Conservation (phyloP, 2,113 vertebrate genomes). For the Nicator chloris region DNA sequence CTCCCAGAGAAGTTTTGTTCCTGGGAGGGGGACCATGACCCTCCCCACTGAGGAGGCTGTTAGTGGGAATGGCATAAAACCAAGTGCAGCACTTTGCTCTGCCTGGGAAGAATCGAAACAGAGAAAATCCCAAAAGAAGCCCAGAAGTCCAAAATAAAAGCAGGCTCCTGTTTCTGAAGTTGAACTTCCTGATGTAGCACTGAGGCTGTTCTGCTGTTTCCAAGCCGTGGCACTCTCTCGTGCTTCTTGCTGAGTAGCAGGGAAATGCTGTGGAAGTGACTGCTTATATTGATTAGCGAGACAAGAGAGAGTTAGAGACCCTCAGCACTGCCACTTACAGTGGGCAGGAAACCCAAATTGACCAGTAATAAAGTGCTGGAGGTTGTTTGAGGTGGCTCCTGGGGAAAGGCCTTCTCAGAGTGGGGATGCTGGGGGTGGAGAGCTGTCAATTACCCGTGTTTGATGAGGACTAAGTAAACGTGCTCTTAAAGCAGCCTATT, state of each 20-base stretch:
- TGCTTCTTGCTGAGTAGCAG: slow-evolving; percentile 75
- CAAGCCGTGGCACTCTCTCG: slow-evolving; percentile 27
- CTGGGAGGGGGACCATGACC: rapidly evolving
- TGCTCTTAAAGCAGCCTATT: not conserved
- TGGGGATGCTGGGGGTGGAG: slow-evolving; percentile 67
- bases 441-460: slow-evolving; percentile 73
- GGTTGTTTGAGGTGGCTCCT: slow-evolving; percentile 72
- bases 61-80: not conserved
- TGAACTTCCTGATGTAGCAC: not conserved
- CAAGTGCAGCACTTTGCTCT: not conserved
- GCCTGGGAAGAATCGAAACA: not conserved
- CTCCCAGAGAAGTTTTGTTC: not conserved
- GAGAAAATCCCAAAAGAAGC: not conserved
- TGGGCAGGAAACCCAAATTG: slow-evolving; percentile 80
- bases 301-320: slow-evolving; percentile 73
- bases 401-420: slow-evolving; percentile 61
- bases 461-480: slow-evolving; percentile 59
- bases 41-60: rapidly evolving
- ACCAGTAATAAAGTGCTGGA: slow-evolving; percentile 79
- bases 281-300: slow-evolving; percentile 78
- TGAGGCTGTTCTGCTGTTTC: slow-evolving; percentile 40
- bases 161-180: slow-evolving; percentile 17
- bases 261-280: slow-evolving; percentile 72
- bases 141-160: not conserved
- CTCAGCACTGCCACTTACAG: slow-evolving; percentile 79